Conservation (phyloP, 2,888 invertebrate species). For the Resseliella maxima region DNA sequence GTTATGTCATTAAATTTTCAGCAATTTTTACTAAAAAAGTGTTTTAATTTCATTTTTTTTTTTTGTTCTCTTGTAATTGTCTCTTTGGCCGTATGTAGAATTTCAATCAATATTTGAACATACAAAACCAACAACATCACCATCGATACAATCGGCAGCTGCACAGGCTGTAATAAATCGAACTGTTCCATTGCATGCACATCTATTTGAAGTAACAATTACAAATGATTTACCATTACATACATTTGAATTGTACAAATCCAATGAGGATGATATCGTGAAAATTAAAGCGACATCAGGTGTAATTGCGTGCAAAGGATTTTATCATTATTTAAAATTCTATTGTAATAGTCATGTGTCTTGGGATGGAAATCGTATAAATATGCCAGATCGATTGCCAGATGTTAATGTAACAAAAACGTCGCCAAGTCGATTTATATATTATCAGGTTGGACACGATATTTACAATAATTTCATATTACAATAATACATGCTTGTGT, state of each 20-base stretch:
- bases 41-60: too few relatives aligned
- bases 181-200: slow-evolving; percentile 60
- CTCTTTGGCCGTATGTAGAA: too few relatives aligned
- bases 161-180: slow-evolving; percentile 61
- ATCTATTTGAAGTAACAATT: slow-evolving; percentile 60
- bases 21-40: too few relatives aligned
- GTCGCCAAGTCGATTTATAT: slow-evolving; percentile 80
- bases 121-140: slow-evolving; percentile 3
- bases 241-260: slow-evolving; percentile 57
- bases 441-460: too few relatives aligned
- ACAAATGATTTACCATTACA: slow-evolving; percentile 56
- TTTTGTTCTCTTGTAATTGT: too few relatives aligned
- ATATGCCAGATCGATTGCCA: slow-evolving; percentile 72
- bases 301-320: slow-evolving; percentile 85
- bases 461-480: too few relatives aligned
- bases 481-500: too few relatives aligned
- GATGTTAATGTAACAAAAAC: slow-evolving; percentile 71
- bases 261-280: slow-evolving; percentile 55
- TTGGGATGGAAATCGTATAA: slow-evolving; percentile 82
- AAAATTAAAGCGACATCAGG: slow-evolving; percentile 71
- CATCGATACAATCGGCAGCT: slow-evolving; percentile 61
- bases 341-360: slow-evolving; percentile 84
- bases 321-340: slow-evolving; percentile 87
- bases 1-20: too few relatives aligned
- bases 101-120: not conserved